Evolutionary conservation across 1,140 invertebrate species (phyloP).

Genomic region (Leptinotarsa lineolata): DNA sequence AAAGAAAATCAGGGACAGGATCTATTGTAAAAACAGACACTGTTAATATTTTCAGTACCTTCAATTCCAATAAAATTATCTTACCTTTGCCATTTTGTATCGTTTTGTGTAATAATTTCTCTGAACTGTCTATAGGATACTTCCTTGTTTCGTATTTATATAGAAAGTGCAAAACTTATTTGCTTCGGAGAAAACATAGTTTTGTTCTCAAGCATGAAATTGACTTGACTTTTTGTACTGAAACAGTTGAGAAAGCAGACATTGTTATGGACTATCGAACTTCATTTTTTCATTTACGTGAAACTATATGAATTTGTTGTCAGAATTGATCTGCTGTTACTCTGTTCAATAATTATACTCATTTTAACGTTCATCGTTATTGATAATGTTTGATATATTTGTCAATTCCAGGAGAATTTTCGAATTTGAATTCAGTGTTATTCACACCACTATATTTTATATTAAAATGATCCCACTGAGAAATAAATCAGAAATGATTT

Average conservation of each 20-base stretch:
- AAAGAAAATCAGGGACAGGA: not conserved
- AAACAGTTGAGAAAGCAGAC: not conserved
- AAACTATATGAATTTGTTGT: not conserved
- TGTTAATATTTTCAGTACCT: not conserved
- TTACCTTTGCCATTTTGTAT: not conserved
- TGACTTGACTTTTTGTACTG: not conserved
- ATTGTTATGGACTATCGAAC: not conserved
- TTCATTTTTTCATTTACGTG: not conserved
- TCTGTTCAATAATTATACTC: too few relatives aligned
- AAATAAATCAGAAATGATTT: too few relatives aligned
- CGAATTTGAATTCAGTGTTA: too few relatives aligned
- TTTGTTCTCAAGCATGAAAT: not conserved
- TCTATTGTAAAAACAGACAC: not conserved
- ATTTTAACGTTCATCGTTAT: too few relatives aligned
- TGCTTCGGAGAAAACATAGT: not conserved
- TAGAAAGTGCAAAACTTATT: not conserved
- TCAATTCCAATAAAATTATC: not conserved
- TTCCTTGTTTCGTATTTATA: not conserved
- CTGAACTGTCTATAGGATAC: not conserved
- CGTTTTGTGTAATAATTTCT: not conserved
- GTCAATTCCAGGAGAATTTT: too few relatives aligned
- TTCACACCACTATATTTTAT: too few relatives aligned
- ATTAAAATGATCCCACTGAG: too few relatives aligned
- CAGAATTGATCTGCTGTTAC: too few relatives aligned
- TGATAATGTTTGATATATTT: too few relatives aligned